Evolutionary conservation across 2,888 invertebrate genomes (phyloP).

Genomic region (Lacanobia wlatinum): DNA sequence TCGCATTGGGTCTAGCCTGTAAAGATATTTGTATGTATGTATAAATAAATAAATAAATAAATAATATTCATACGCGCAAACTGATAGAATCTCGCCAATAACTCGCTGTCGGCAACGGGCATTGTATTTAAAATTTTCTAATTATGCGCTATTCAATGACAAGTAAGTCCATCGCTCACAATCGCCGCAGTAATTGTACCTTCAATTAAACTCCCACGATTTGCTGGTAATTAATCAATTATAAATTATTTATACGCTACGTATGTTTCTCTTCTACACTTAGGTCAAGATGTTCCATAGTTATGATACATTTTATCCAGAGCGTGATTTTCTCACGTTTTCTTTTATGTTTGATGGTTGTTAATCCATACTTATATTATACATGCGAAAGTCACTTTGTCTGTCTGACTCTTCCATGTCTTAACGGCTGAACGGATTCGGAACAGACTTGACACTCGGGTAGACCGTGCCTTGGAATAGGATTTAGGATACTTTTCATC

Average conservation of each 20-base stretch:
- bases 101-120: not conserved
- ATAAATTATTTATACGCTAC: constrained; percentile 21
- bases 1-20: no score
- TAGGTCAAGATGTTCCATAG: constrained; percentile 39
- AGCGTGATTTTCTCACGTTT: constrained; percentile 53
- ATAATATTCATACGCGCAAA: constrained; percentile 28
- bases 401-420: no score
- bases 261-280: constrained; percentile 37
- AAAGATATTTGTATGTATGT: no score
- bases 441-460: no score
- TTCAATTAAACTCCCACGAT: constrained; percentile 53
- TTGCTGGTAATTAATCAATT: constrained; percentile 33
- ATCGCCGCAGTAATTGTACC: constrained; percentile 25
- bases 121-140: constrained; percentile 54
- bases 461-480: no score
- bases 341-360: constrained; percentile 21
- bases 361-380: not conserved
- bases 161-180: constrained; percentile 10
- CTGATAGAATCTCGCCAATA: constrained; percentile 26
- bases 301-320: constrained; percentile 38
- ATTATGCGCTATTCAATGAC: constrained; percentile 39
- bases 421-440: no score
- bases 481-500: no score
- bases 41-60: no score
- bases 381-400: no score